phyloP scores from a whole-genome alignment of 1,140 invertebrate species.

The Drosophila willistoni region DNA sequence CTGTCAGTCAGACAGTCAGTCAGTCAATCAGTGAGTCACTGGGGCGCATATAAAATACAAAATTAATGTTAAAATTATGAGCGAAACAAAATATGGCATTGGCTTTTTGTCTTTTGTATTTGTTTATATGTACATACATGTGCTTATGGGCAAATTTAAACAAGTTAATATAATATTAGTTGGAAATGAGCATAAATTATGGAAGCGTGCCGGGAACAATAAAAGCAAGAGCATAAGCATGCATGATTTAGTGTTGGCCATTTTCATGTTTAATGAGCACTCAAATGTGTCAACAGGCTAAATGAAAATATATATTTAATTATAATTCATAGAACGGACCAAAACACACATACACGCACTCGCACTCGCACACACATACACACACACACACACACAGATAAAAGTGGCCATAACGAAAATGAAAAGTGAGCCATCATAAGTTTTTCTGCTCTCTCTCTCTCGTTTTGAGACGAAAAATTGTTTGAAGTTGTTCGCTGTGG shows the following conservation, averaged over 20 bases:
- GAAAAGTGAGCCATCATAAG: constrained; percentile 50
- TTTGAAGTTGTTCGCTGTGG: constrained; percentile 40
- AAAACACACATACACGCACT: constrained; percentile 5
- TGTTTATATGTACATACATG: not conserved
- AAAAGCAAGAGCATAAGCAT: constrained; percentile 54
- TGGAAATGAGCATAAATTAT: constrained; percentile 72
- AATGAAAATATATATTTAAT: constrained; percentile 80
- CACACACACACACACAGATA: not conserved
- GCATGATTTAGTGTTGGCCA: constrained; percentile 67
- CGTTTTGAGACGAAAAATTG: constrained; percentile 11
- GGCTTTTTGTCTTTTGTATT: constrained; percentile 22
- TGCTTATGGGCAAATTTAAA: constrained; percentile 56
- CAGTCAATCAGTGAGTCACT: not conserved
- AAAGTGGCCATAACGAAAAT: constrained; percentile 31
- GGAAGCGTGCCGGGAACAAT: constrained; percentile 49
- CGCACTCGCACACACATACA: not conserved
- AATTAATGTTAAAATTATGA: constrained; percentile 66
- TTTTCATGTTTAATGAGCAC: constrained; percentile 80
- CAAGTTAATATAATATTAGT: constrained; percentile 70
- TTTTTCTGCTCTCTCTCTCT: constrained; percentile 19
- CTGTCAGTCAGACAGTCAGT: not conserved
- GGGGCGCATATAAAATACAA: constrained; percentile 25
- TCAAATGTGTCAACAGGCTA: constrained; percentile 79
- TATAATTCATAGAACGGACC: constrained; percentile 64
- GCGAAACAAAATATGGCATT: constrained; percentile 44